Evolutionary conservation across 1,140 invertebrate species (phyloP).

Genomic region (Drosophila pseudoobscura): DNA sequence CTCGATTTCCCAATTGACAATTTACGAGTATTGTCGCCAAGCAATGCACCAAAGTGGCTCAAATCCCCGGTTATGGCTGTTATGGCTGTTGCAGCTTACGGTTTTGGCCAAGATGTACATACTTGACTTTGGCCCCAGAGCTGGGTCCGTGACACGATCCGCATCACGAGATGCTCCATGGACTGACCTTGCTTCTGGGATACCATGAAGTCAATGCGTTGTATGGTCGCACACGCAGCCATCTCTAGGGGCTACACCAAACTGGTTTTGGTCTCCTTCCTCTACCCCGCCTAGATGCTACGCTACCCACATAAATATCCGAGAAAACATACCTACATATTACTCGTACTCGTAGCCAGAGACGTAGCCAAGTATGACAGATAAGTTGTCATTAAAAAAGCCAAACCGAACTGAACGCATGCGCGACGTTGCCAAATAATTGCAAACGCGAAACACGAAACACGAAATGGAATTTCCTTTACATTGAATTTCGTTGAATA

Average conservation of each 20-base stretch:
- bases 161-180: constrained; percentile 7
- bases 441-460: constrained; percentile 2
- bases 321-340: background rate
- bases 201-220: constrained; percentile 20
- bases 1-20: constrained; percentile 7
- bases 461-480: no score
- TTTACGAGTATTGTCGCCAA: constrained; percentile 17
- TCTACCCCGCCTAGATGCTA: constrained; percentile 32
- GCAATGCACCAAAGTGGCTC: constrained; percentile 14
- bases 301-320: constrained; percentile 41
- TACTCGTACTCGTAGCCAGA: constrained; percentile 4
- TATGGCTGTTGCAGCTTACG: constrained; percentile 36
- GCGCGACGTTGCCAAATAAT: constrained; percentile 22
- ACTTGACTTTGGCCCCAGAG: constrained; percentile 7
- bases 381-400: constrained; percentile 35
- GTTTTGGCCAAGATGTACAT: constrained; percentile 32
- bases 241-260: constrained; percentile 34
- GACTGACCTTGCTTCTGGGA: constrained; percentile 31
- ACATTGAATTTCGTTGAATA: constrained; percentile 8
- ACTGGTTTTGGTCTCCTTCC: constrained; percentile 46
- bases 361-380: constrained; percentile 34
- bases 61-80: constrained; percentile 22
- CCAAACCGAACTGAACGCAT: constrained; percentile 16
- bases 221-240: constrained; percentile 33
- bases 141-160: constrained; percentile 37